phyloP scores from a whole-genome alignment of 2,113 vertebrate species.

The Muscicapa adusta region DNA sequence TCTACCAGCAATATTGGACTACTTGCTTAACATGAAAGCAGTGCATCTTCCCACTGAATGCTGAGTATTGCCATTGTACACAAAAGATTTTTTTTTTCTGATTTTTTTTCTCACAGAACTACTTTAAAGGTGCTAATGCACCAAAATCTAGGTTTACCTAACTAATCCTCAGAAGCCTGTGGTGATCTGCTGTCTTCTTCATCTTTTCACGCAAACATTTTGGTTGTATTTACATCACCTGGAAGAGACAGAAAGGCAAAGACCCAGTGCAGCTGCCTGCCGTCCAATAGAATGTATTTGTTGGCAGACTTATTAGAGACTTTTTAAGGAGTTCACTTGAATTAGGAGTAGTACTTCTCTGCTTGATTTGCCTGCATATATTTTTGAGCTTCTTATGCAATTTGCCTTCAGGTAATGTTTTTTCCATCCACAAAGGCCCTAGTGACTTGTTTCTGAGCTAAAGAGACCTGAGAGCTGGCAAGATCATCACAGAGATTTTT shows the following conservation, averaged over 20 bases:
- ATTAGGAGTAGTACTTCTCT: background rate
- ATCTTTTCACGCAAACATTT: background rate
- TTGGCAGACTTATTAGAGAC: background rate
- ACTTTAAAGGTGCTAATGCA: background rate
- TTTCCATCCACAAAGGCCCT: background rate
- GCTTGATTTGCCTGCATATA: background rate
- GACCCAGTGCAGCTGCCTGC: background rate
- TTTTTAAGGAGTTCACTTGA: background rate
- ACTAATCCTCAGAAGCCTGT: background rate
- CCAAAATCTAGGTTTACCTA: background rate
- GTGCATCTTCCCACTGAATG: background rate
- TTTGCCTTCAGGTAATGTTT: background rate
- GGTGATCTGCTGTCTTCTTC: background rate
- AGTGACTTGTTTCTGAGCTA: background rate
- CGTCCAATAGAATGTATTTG: background rate
- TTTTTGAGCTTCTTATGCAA: background rate
- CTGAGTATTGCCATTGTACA: background rate
- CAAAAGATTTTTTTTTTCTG: background rate
- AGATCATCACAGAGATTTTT: background rate
- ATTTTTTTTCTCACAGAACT: background rate
- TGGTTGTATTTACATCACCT: background rate
- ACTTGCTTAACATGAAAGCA: background rate
- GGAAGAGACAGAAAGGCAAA: background rate
- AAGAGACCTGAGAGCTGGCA: background rate
- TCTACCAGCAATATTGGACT: background rate